Conservation (phyloP, 1,140 invertebrate genomes). For the Lordiphosa collinella region DNA sequence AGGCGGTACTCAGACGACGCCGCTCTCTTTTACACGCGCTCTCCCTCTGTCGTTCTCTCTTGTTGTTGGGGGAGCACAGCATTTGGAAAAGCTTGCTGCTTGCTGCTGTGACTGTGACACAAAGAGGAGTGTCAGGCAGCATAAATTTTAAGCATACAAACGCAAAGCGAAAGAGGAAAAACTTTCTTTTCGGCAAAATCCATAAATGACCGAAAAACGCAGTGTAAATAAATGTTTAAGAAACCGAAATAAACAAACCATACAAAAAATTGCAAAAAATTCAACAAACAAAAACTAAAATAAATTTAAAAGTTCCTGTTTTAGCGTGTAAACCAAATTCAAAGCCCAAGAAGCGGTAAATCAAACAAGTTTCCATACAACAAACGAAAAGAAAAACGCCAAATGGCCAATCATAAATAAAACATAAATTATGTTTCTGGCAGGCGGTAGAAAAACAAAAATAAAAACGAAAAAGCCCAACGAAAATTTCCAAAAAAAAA, state of each 20-base stretch:
- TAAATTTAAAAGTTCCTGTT: slow-evolving; percentile 15
- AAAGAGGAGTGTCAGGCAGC: slow-evolving; percentile 74
- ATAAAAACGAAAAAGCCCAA: slow-evolving; percentile 27
- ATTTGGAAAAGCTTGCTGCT: slow-evolving; percentile 14
- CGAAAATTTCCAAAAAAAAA: slow-evolving; percentile 29
- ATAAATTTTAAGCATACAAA: slow-evolving; percentile 75
- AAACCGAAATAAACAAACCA: slow-evolving; percentile 48
- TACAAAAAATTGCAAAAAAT: background rate
- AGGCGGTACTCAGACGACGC: slow-evolving; percentile 8
- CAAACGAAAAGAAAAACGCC: slow-evolving; percentile 26
- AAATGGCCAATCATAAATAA: slow-evolving; percentile 66
- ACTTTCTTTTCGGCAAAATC: slow-evolving; percentile 61
- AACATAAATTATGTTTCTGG: slow-evolving; percentile 71
- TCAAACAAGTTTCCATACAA: slow-evolving; percentile 66
- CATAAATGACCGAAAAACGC: slow-evolving; percentile 8
- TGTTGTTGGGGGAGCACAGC: slow-evolving; percentile 3
- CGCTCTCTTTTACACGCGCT: slow-evolving; percentile 3
- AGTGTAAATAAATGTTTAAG: slow-evolving; percentile 48
- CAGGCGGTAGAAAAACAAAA: slow-evolving; percentile 58
- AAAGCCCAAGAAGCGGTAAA: slow-evolving; percentile 62
- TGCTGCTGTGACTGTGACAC: slow-evolving; percentile 44
- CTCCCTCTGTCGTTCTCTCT: slow-evolving; percentile 16
- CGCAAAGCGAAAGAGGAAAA: slow-evolving; percentile 43
- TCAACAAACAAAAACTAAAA: slow-evolving; percentile 1
- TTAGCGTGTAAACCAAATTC: slow-evolving; percentile 29